Evolutionary conservation across 2,113 vertebrate species (phyloP).

Genomic region (Gallinago jamesoni): DNA sequence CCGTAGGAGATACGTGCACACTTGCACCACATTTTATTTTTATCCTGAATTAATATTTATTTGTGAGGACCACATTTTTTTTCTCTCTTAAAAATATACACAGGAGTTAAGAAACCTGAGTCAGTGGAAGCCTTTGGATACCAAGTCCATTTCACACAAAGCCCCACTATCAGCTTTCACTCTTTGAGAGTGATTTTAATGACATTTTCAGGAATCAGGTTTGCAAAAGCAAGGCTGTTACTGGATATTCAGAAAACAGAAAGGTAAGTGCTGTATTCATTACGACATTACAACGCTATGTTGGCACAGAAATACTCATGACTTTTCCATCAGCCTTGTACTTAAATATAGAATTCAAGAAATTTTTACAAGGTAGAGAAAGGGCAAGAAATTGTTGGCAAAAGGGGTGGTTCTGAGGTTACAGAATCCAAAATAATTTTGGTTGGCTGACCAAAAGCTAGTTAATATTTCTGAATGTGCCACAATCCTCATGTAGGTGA

Average conservation of each 20-base stretch:
- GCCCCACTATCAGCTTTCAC: not conserved
- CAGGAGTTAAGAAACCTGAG: not conserved
- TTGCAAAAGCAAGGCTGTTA: not conserved
- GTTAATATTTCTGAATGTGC: not conserved
- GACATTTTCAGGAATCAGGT: not conserved
- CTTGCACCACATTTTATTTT: not conserved
- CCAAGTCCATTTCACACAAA: not conserved
- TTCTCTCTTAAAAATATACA: not conserved
- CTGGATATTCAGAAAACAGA: constrained; percentile 11
- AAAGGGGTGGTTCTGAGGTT: not conserved
- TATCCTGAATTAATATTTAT: not conserved
- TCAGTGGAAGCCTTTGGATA: not conserved
- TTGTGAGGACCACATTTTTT: not conserved
- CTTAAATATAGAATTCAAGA: not conserved
- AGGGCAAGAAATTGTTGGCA: not conserved
- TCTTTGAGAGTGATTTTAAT: not conserved
- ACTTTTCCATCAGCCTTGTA: not conserved
- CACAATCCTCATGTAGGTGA: not conserved
- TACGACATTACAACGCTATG: not conserved
- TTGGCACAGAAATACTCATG: not conserved
- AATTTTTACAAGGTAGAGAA: constrained; percentile 14
- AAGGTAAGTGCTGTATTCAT: not conserved
- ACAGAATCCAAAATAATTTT: not conserved
- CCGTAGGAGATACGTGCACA: not conserved
- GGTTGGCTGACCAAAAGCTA: not conserved